These are phyloP conservation scores for Fragum sueziense DNA, from an alignment of 2,888 invertebrate species.

Conservation along the genomic window DNA sequence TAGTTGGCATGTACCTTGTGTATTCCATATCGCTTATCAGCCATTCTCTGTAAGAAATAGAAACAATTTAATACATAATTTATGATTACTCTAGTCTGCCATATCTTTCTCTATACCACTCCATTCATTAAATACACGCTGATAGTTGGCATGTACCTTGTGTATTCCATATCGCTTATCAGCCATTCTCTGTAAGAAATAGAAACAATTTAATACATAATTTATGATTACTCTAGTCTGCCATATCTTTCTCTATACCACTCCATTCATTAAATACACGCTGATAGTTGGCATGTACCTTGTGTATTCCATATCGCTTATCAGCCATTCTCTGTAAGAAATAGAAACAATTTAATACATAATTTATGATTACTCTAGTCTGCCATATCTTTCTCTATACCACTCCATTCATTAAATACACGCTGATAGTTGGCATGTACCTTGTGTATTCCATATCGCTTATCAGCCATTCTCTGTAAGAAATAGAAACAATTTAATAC, in stretches of 20 bases:
- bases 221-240: too few species aligned
- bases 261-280: conserved; percentile 93
- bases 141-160: conserved; percentile 91
- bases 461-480: conserved; percentile 87
- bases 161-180: conserved; percentile 90
- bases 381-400: conserved; percentile 88
- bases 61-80: too few species aligned
- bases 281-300: conserved; percentile 91
- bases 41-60: conserved; percentile 85
- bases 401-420: conserved; percentile 93
- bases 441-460: conserved; percentile 90
- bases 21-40: conserved; percentile 89
- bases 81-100: conserved; percentile 88
- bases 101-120: conserved; percentile 90
- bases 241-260: conserved; percentile 89
- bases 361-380: too few species aligned
- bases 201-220: too few species aligned
- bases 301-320: conserved; percentile 89
- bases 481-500: too few species aligned
- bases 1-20: conserved; percentile 92
- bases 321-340: conserved; percentile 87
- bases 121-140: conserved; percentile 92
- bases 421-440: conserved; percentile 91
- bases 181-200: conserved; percentile 86
- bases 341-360: too few species aligned